Evolutionary conservation across 2,113 vertebrate genomes (phyloP), one percentile per base, ranked within the genome.

Genomic region (Poeciliopsis turrubarensis): DNA sequence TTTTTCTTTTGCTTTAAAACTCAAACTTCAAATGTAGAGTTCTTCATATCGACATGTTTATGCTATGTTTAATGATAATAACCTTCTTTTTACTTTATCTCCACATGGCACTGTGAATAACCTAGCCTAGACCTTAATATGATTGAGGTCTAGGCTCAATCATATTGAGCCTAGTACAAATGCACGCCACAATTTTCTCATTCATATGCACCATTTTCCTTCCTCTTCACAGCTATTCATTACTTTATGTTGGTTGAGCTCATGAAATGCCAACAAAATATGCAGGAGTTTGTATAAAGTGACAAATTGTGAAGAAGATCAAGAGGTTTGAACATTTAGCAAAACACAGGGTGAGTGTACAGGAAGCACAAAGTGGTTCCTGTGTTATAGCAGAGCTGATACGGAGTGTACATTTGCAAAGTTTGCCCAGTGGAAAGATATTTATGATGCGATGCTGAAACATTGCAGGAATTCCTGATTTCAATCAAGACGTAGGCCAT

Each of bases 361-460:
- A 72, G 77, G 70, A 77, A 34, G 75, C 70, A 74, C 61, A 72
- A 72, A 65, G 80, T 34, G 37, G 60, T 68, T 82, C 64, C 32
- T 78, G 68, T 84, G 86, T 84, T 81, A 72, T 62, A 63, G 41
- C 71, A 32, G 9, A 78, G 62, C 27, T 64, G 34, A 83, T 89
- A 83, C 72, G 65, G 64, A 77, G 84, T 79, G 83, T 85, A 76
- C 82, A 87, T 86, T 78, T 84, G 78, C 72, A 73, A 71, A n/a
- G 25, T 30, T 81, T 70, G 73, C 72, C 41, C 37, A 54, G 77
- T 39, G 8, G 77, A 87, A 80, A 71, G 70, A 34, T 75, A 83
- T 91, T 92, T 80, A 86, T 78, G 73, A 82, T 84, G 82, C 17
- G n/a, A 78, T 77, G 82, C 73, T 75, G 75, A 87, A 86, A 79